A percentile compares a stretch with the other conserved stretches of the same genome.
Conservation (phyloP, 1,140 invertebrate genomes). For the Diprion similis region DNA sequence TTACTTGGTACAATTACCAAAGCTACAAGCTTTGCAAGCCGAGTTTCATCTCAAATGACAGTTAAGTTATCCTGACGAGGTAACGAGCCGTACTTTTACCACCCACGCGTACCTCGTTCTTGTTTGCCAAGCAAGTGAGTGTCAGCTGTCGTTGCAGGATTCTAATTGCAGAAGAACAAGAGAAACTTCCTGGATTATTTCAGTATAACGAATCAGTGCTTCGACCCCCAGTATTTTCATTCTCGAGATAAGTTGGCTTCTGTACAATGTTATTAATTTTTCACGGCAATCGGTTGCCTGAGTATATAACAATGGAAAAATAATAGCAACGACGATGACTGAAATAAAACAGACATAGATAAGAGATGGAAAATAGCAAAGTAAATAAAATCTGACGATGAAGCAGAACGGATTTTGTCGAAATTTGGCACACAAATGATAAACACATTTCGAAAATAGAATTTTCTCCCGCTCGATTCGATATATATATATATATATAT, state of each 20-base stretch:
- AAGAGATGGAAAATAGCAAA: too few relatives aligned
- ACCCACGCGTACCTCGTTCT: not conserved
- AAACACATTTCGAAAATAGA: slow-evolving; percentile 48
- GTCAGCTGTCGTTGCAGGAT: not conserved
- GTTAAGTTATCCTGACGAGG: not conserved
- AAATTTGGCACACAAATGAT: slow-evolving; percentile 44
- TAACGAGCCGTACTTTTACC: not conserved
- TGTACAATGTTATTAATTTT: too few relatives aligned
- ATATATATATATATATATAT: too few relatives aligned
- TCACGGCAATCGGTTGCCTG: too few relatives aligned
- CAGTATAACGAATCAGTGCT: too few relatives aligned
- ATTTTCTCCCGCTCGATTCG: slow-evolving; percentile 41
- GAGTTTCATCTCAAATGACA: not conserved
- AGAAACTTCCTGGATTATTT: too few relatives aligned
- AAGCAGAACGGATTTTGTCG: not conserved
- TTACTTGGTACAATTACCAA: not conserved
- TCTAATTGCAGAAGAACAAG: not conserved
- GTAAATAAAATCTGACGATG: not conserved
- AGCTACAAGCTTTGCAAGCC: not conserved
- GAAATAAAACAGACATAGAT: too few relatives aligned
- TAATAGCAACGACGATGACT: too few relatives aligned
- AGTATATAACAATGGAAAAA: too few relatives aligned
- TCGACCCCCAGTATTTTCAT: too few relatives aligned
- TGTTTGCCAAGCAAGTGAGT: not conserved
- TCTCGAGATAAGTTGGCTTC: too few relatives aligned